Conservation (phyloP, 2,113 vertebrate species). For the Macquaria ambigua region DNA sequence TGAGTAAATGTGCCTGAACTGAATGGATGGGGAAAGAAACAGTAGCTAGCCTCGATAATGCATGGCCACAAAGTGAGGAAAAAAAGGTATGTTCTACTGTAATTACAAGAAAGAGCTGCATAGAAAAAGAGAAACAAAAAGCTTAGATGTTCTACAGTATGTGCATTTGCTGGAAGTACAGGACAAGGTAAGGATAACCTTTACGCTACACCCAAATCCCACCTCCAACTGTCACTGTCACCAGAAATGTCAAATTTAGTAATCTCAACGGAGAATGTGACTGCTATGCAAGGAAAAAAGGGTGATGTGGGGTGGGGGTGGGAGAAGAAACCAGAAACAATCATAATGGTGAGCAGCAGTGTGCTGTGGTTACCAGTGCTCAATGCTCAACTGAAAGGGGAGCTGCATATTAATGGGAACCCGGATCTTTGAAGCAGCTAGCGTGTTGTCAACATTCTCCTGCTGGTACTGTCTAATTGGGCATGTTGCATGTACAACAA, state of each 20-base stretch:
- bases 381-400: slow-evolving; percentile 13
- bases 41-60: neutral
- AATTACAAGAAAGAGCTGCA: neutral
- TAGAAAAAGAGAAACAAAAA: neutral
- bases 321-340: slow-evolving; percentile 19
- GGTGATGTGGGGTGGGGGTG: neutral
- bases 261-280: neutral
- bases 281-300: neutral
- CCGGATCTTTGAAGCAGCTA: slow-evolving; percentile 32
- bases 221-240: slow-evolving; percentile 19
- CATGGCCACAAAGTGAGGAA: neutral
- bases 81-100: neutral
- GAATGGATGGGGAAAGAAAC: neutral
- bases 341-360: slow-evolving; percentile 32
- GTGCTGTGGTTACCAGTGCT: slow-evolving; percentile 29
- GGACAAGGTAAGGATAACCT: slow-evolving; percentile 31
- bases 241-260: slow-evolving; percentile 30
- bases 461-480: slow-evolving; percentile 36
- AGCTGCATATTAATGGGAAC: slow-evolving; percentile 31
- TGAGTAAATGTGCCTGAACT: slow-evolving; percentile 39
- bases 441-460: neutral
- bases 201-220: slow-evolving; percentile 22
- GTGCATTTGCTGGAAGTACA: neutral
- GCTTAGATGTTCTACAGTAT: neutral
- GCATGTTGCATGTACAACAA: slow-evolving; percentile 1